phyloP scores from a whole-genome alignment of 2,888 invertebrate genomes.

The Tenthredo mesomela region DNA sequence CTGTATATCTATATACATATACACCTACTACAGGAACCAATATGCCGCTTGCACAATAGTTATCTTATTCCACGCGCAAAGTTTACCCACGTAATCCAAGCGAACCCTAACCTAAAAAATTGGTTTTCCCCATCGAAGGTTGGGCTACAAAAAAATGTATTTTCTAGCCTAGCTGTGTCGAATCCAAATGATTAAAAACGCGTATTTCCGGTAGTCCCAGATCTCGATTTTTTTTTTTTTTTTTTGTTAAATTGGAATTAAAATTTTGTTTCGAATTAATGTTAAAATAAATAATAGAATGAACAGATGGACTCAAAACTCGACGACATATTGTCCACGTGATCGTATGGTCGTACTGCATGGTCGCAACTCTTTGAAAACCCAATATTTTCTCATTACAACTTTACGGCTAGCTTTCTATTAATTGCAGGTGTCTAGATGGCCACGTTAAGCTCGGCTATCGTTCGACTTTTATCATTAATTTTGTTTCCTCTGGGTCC shows the following conservation, averaged over 20 bases:
- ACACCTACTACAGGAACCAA: background rate
- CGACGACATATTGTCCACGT: background rate
- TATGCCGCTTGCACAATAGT: background rate
- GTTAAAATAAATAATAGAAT: background rate
- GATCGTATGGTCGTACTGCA: background rate
- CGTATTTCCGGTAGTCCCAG: background rate
- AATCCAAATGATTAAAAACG: no score
- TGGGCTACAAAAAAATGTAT: background rate
- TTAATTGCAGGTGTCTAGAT: constrained; percentile 24
- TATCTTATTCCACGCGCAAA: background rate
- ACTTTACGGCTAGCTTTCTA: constrained; percentile 1
- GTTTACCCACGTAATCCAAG: background rate
- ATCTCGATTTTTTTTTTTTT: no score
- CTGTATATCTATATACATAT: background rate
- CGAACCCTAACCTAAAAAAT: background rate
- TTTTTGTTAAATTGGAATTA: no score
- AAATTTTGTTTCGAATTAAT: background rate
- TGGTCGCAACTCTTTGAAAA: background rate
- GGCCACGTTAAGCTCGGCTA: background rate
- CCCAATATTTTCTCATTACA: constrained; percentile 31
- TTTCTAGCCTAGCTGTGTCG: background rate
- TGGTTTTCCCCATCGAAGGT: background rate
- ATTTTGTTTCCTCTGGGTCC: constrained; percentile 22
- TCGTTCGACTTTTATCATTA: constrained; percentile 25
- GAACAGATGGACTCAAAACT: background rate